phyloP scores from a whole-genome alignment of 2,797 vertebrate genomes.

The Luscinia megarhynchos region DNA sequence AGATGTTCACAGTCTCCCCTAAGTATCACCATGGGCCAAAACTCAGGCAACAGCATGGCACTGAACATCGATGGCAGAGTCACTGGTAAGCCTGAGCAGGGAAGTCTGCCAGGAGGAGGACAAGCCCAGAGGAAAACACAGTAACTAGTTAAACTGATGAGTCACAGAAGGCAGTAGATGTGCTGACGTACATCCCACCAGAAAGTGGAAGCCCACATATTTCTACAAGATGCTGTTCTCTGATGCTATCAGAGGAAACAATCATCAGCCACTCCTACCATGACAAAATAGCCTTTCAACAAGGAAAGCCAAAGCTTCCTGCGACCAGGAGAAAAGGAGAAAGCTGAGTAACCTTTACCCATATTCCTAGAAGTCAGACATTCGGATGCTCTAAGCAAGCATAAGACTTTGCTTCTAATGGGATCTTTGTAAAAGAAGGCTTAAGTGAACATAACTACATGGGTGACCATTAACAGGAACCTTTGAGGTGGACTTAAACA shows the following conservation, averaged over 20 bases:
- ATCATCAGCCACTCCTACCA: background rate
- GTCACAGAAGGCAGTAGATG: background rate
- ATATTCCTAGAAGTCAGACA: background rate
- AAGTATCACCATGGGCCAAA: too few species aligned
- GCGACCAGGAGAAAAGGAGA: background rate
- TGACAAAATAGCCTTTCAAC: background rate
- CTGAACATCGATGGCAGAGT: rapidly evolving
- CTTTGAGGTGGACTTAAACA: rapidly evolving
- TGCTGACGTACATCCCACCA: background rate
- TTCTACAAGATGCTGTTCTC: background rate
- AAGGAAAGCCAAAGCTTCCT: background rate
- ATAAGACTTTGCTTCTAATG: background rate
- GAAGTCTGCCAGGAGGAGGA: background rate
- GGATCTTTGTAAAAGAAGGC: background rate
- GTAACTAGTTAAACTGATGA: background rate
- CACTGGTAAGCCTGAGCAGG: background rate
- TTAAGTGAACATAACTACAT: background rate
- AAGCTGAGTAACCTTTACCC: background rate
- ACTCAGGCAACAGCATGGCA: background rate
- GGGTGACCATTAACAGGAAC: background rate
- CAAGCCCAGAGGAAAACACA: background rate
- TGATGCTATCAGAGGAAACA: background rate
- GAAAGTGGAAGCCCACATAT: background rate
- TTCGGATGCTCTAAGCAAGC: background rate
- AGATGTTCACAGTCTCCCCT: background rate